Percentiles rank a stretch among this genome's conserved stretches.
These are phyloP conservation scores for Tapirus terrestris DNA, from an alignment of 2,113 vertebrate species.

Conservation along the genomic window DNA sequence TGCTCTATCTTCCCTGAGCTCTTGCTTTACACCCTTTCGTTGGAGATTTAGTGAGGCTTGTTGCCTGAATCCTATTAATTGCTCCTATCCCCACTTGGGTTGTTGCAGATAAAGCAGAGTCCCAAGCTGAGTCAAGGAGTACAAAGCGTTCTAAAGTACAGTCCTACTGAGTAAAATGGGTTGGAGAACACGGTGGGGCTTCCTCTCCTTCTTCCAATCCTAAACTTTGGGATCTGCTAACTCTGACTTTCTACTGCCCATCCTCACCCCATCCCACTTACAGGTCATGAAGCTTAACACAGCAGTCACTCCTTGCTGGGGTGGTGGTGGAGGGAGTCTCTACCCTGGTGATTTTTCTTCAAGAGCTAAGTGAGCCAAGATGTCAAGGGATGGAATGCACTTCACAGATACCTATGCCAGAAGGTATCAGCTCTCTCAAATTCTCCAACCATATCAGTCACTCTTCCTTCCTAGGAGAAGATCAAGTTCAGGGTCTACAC, in stretches of 20 bases:
- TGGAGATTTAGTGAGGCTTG: background rate
- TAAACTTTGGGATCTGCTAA: background rate
- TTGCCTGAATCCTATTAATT: background rate
- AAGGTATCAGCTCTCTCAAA: background rate
- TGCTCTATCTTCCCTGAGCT: background rate
- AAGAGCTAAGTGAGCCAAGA: background rate
- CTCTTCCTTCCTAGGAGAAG: background rate
- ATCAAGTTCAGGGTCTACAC: background rate
- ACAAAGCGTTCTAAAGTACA: background rate
- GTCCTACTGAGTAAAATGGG: background rate
- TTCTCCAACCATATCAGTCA: background rate
- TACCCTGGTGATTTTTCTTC: background rate
- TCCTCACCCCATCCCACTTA: background rate
- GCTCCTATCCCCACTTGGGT: background rate
- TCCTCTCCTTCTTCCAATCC: background rate
- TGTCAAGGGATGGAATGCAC: background rate
- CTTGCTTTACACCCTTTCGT: background rate
- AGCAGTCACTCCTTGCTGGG: background rate
- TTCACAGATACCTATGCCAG: background rate
- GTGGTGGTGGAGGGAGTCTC: background rate
- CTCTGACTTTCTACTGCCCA: background rate
- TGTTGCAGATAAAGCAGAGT: background rate
- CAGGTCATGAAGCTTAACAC: background rate
- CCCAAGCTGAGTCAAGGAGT: background rate
- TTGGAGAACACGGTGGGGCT: background rate